These are phyloP conservation scores for Heteromormyrus szaboi DNA, from an alignment of 2,797 vertebrate species.

Conservation along the genomic window DNA sequence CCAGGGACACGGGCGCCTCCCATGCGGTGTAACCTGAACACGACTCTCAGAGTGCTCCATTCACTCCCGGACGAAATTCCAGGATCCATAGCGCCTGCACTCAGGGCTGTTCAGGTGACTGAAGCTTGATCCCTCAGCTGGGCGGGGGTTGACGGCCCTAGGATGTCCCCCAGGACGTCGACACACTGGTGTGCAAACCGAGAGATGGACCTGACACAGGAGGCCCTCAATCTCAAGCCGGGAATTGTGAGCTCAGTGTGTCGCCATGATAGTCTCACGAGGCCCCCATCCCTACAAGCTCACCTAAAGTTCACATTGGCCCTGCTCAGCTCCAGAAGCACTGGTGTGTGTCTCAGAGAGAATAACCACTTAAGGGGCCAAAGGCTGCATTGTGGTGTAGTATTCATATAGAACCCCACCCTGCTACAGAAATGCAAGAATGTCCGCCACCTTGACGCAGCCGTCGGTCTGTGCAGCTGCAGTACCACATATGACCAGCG, in stretches of 20 bases:
- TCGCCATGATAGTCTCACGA: not conserved
- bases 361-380: not conserved
- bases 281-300: not conserved
- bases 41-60: not conserved
- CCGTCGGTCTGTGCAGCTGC: not conserved
- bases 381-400: not conserved
- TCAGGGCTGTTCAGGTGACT: not conserved
- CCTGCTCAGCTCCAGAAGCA: not conserved
- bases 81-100: not conserved
- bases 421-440: not conserved
- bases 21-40: not conserved
- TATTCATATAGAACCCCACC: not conserved
- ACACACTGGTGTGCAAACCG: not conserved
- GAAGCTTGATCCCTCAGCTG: not conserved
- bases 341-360: not conserved
- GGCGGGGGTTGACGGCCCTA: not conserved
- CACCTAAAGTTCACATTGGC: not conserved
- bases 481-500: not conserved
- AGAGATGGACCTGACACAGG: not conserved
- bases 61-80: not conserved
- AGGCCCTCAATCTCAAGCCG: not conserved
- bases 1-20: not conserved
- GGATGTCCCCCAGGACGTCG: not conserved
- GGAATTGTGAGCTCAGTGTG: not conserved
- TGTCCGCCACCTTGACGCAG: not conserved